phyloP scores from a whole-genome alignment of 2,113 vertebrate genomes.

The Ammospiza nelsoni region DNA sequence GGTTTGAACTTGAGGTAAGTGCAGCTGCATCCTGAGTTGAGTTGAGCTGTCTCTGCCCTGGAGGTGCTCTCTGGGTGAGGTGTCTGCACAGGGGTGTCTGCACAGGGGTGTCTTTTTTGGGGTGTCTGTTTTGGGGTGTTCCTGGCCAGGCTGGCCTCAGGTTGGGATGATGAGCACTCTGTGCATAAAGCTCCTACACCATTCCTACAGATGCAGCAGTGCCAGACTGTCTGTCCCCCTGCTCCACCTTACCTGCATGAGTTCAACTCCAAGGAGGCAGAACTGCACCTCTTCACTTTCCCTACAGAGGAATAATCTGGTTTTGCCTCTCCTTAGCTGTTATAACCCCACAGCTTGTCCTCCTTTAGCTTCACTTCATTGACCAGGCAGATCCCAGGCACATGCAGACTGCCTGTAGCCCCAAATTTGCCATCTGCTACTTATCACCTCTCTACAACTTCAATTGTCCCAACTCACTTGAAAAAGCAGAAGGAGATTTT shows the following conservation, averaged over 20 bases:
- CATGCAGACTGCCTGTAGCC: neutral
- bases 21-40: neutral
- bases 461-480: neutral
- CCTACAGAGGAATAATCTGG: neutral
- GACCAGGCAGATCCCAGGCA: neutral
- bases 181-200: neutral
- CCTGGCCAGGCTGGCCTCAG: neutral
- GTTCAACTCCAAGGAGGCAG: neutral
- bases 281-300: no score
- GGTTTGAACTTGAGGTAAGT: neutral
- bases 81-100: neutral
- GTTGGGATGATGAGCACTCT: accelerated
- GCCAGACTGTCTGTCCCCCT: neutral
- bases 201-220: neutral
- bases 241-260: neutral
- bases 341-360: neutral
- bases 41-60: neutral
- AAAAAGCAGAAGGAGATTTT: neutral
- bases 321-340: neutral
- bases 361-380: neutral
- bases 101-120: accelerated
- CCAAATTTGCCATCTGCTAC: neutral
- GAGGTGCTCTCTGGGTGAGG: neutral
- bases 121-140: neutral
- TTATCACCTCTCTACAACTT: neutral